Conservation (phyloP, 1,140 invertebrate genomes). For the Ostrea edulis region DNA sequence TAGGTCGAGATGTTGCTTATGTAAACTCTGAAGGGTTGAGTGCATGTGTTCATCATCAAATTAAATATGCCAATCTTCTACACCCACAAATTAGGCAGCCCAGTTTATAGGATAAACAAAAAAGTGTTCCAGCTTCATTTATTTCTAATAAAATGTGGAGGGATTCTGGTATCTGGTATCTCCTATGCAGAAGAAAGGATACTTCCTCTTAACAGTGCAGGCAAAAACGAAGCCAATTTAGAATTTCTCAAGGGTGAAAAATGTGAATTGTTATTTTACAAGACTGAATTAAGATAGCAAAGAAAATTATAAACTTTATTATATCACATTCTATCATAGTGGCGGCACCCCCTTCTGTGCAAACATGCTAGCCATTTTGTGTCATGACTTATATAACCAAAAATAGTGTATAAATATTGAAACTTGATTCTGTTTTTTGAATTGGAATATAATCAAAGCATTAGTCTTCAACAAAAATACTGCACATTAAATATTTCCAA, state of each 20-base stretch:
- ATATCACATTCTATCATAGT: not conserved
- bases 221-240: slow-evolving; percentile 24
- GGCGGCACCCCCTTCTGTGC: not conserved
- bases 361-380: not conserved
- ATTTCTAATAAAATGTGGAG: slow-evolving; percentile 16
- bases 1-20: slow-evolving; percentile 30
- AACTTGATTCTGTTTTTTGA: not conserved
- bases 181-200: not conserved
- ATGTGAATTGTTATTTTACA: slow-evolving; percentile 36
- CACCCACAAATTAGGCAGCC: slow-evolving; percentile 22
- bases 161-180: not conserved
- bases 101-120: not conserved
- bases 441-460: not conserved
- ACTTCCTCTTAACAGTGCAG: not conserved
- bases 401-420: not conserved
- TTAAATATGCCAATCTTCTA: slow-evolving; percentile 22
- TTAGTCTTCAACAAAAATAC: not conserved
- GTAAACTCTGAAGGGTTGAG: slow-evolving; percentile 9
- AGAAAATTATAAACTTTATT: slow-evolving; percentile 20
- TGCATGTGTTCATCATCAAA: slow-evolving; percentile 37
- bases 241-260: slow-evolving; percentile 1
- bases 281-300: slow-evolving; percentile 18
- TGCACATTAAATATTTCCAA: no score
- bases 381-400: not conserved
- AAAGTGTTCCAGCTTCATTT: not conserved